These are phyloP conservation scores for Phthorimaea operculella DNA, from an alignment of 1,140 invertebrate species.

Conservation along the genomic window DNA sequence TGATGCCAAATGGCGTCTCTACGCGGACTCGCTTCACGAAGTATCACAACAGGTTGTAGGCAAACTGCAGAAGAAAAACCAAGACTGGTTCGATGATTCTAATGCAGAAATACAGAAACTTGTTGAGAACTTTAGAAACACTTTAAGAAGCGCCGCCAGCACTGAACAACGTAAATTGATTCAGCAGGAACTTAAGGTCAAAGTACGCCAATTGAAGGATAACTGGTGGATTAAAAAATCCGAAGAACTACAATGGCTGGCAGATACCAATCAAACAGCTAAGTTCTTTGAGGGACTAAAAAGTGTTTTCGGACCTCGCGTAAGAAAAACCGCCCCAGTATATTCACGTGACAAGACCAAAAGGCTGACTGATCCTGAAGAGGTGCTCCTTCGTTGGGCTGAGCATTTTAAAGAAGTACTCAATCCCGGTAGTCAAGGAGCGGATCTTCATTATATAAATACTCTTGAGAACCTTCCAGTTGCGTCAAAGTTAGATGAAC, in stretches of 20 bases:
- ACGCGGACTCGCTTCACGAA: constrained; percentile 8
- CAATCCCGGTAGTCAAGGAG: background rate
- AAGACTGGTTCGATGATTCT: constrained; percentile 14
- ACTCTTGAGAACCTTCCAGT: background rate
- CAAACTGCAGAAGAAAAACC: constrained; percentile 13
- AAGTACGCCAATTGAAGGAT: constrained; percentile 4
- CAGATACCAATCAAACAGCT: constrained; percentile 1
- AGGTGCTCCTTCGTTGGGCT: constrained; percentile 8
- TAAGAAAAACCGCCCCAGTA: constrained; percentile 6
- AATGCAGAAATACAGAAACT: background rate
- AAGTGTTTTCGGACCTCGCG: constrained; percentile 5
- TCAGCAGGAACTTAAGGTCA: background rate
- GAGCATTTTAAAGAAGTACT: constrained; percentile 9
- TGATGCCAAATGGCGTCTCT: constrained; percentile 6
- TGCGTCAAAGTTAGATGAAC: background rate
- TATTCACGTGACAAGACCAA: background rate
- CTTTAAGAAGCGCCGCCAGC: background rate
- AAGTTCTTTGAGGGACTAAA: constrained; percentile 7
- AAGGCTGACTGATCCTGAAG: background rate
- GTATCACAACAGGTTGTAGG: constrained; percentile 8
- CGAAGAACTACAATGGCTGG: background rate
- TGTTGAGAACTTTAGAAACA: background rate
- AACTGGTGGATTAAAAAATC: constrained; percentile 3
- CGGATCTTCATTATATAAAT: background rate
- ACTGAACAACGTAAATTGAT: background rate